A percentile compares a stretch with the other conserved stretches of the same genome.
phyloP scores from a whole-genome alignment of 2,113 vertebrate species.

The Murina feae region DNA sequence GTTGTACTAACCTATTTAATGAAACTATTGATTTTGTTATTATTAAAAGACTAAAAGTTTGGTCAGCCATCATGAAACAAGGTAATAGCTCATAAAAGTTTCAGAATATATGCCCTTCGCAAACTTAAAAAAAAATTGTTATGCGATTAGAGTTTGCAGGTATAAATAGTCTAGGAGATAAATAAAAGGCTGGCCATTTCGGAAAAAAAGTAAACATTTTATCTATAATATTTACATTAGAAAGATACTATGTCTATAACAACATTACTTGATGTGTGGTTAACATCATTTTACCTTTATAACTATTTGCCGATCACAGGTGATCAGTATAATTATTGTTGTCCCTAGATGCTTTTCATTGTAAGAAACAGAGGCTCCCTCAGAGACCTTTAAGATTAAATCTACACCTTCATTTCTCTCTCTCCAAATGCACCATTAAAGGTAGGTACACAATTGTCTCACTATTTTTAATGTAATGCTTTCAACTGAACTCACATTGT shows the following conservation, averaged over 20 bases:
- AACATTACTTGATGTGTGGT: background rate
- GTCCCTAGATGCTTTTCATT: background rate
- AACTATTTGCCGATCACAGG: background rate
- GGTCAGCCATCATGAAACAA: background rate
- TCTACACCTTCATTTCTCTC: background rate
- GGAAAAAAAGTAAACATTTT: background rate
- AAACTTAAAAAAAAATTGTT: background rate
- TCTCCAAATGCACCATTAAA: background rate
- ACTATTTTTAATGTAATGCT: background rate
- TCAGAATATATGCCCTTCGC: background rate
- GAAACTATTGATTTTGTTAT: background rate
- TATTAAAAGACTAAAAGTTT: background rate
- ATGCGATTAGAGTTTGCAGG: background rate
- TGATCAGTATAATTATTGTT: background rate
- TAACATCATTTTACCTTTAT: background rate
- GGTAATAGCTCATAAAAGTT: background rate
- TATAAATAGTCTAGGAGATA: background rate
- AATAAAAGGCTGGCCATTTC: background rate
- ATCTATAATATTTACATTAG: background rate
- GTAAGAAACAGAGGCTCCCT: background rate
- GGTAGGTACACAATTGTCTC: background rate
- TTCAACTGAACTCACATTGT: background rate
- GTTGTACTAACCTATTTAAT: background rate
- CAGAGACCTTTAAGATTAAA: background rate
- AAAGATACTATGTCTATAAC: background rate